These are phyloP conservation scores for Ceratina calcarata DNA, from an alignment of 1,140 invertebrate genomes.

Conservation along the genomic window DNA sequence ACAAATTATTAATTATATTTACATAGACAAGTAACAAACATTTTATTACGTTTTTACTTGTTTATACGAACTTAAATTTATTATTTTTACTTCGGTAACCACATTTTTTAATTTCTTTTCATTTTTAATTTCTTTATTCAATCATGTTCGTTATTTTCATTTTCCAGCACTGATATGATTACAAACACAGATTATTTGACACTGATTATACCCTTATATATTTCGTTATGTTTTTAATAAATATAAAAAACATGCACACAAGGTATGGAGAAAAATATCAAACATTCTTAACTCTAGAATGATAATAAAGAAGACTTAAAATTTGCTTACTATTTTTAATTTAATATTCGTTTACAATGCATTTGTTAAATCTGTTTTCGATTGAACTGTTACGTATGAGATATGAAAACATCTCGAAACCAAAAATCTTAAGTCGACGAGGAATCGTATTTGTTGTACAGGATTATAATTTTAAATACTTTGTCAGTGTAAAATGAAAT, in stretches of 20 bases:
- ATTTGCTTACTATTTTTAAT: too few relatives aligned
- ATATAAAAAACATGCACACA: slow-evolving; percentile 62
- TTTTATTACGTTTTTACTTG: slow-evolving; percentile 41
- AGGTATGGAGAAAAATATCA: slow-evolving; percentile 73
- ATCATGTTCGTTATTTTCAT: slow-evolving; percentile 49
- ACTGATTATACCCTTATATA: slow-evolving; percentile 12
- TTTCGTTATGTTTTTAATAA: slow-evolving; percentile 32
- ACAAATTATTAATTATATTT: slow-evolving; percentile 60
- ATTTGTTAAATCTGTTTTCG: too few relatives aligned
- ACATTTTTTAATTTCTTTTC: slow-evolving; percentile 20
- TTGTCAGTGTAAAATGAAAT: slow-evolving; percentile 7
- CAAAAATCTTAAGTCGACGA: not conserved
- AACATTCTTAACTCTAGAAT: not conserved
- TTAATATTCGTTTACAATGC: not conserved
- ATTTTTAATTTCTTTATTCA: slow-evolving; percentile 33
- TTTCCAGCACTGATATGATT: slow-evolving; percentile 63
- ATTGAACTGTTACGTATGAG: not conserved
- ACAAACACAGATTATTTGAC: slow-evolving; percentile 44
- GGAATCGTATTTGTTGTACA: not conserved
- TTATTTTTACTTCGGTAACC: not conserved
- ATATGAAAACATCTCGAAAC: not conserved
- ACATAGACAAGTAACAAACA: slow-evolving; percentile 22
- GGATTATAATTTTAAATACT: slow-evolving; percentile 5
- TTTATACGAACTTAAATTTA: slow-evolving; percentile 10
- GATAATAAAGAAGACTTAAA: too few relatives aligned